These are phyloP conservation scores for Tuta absoluta DNA, from an alignment of 2,888 invertebrate species.

Conservation along the genomic window DNA sequence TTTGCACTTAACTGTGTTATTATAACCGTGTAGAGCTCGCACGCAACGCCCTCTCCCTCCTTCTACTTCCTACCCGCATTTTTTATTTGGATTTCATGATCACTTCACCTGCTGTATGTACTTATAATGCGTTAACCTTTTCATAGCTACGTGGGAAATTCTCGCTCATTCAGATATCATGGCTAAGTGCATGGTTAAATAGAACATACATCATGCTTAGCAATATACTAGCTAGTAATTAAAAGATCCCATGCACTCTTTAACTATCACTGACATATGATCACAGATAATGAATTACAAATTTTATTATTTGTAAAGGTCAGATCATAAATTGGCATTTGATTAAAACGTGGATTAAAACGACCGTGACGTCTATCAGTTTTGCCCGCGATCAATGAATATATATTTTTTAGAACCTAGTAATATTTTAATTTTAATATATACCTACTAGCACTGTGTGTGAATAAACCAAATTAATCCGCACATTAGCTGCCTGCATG, in stretches of 20 bases:
- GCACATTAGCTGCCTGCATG: neutral
- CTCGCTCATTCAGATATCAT: slow-evolving; percentile 10
- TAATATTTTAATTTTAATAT: too few relatives aligned
- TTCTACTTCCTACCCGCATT: neutral
- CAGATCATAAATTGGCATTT: neutral
- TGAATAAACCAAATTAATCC: too few relatives aligned
- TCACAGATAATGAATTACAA: neutral
- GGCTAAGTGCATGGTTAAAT: slow-evolving; percentile 7
- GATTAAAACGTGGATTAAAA: too few relatives aligned
- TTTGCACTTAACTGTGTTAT: slow-evolving; percentile 4
- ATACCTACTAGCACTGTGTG: too few relatives aligned
- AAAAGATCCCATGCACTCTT: neutral
- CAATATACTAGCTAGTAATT: neutral
- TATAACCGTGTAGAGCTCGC: neutral
- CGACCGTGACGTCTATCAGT: neutral
- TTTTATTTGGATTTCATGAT: neutral
- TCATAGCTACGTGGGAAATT: slow-evolving; percentile 9
- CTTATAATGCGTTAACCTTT: slow-evolving; percentile 7
- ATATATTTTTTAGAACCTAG: too few relatives aligned
- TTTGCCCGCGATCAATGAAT: too few relatives aligned
- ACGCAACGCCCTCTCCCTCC: neutral
- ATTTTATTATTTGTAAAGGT: neutral
- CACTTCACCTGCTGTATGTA: slow-evolving; percentile 15
- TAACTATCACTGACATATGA: neutral
- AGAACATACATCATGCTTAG: neutral